phyloP scores from a whole-genome alignment of 2,113 vertebrate species.

The Craseonycteris thonglongyai region DNA sequence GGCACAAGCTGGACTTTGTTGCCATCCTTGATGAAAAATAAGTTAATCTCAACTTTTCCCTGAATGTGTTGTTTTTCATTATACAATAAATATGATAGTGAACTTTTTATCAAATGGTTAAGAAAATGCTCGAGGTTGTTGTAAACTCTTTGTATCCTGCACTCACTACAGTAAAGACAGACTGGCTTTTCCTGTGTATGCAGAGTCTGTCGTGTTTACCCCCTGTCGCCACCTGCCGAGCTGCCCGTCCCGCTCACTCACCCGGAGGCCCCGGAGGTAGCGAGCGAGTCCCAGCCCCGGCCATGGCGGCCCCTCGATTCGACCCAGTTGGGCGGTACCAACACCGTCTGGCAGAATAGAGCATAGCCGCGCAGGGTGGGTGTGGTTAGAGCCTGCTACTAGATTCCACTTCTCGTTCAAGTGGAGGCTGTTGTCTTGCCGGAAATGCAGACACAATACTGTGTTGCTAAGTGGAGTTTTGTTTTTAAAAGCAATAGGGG shows the following conservation, averaged over 20 bases:
- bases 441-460: no score
- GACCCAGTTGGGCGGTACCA: no score
- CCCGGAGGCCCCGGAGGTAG: no score
- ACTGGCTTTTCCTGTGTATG: slow-evolving; percentile 96
- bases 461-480: no score
- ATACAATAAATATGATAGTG: slow-evolving; percentile 98
- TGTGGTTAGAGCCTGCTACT: no score
- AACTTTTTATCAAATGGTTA: slow-evolving; percentile 98
- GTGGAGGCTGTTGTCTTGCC: no score
- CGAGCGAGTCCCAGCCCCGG: no score
- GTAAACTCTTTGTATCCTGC: slow-evolving; percentile 98
- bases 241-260: no score
- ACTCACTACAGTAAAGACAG: slow-evolving; percentile 98
- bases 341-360: no score
- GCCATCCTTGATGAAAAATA: slow-evolving; percentile 94
- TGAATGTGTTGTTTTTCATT: slow-evolving; percentile 98
- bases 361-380: no score
- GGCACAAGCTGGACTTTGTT: slow-evolving; percentile 99
- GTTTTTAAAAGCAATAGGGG: background rate
- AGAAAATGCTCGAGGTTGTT: slow-evolving; percentile 98
- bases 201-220: slow-evolving; percentile 84
- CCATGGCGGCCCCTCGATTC: no score
- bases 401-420: no score
- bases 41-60: slow-evolving; percentile 95
- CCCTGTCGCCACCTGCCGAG: background rate